These are phyloP conservation scores for Pardosa pseudoannulata DNA, from an alignment of 2,888 invertebrate species.

Conservation along the genomic window DNA sequence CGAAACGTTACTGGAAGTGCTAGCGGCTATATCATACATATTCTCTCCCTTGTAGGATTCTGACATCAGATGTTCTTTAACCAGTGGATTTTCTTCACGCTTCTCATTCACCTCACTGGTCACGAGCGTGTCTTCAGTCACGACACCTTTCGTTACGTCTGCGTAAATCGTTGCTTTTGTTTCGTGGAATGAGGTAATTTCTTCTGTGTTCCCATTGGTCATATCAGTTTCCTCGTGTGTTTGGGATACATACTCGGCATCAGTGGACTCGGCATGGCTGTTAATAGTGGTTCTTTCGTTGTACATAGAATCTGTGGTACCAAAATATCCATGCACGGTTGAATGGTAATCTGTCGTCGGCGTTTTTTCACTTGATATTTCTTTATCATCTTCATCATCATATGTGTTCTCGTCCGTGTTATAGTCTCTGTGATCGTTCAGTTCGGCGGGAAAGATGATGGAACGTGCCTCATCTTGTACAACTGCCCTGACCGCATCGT, in stretches of 20 bases:
- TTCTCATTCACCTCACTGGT: not conserved
- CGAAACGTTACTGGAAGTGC: not conserved
- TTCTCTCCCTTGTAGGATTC: constrained; percentile 4
- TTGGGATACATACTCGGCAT: too few species aligned
- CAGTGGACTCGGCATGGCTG: not conserved
- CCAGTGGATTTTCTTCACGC: not conserved
- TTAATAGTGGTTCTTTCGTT: not conserved
- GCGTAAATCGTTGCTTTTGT: not conserved
- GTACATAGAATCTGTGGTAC: not conserved
- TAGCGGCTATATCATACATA: not conserved
- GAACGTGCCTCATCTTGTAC: constrained; percentile 56
- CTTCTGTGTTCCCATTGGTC: not conserved
- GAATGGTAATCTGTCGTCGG: constrained; percentile 16
- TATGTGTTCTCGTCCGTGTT: too few species aligned
- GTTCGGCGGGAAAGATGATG: constrained; percentile 30
- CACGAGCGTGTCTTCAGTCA: not conserved
- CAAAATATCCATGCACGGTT: constrained; percentile 43
- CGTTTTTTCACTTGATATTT: not conserved
- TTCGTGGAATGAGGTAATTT: not conserved
- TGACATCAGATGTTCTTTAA: constrained; percentile 21
- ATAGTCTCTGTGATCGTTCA: not conserved
- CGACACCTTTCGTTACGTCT: not conserved
- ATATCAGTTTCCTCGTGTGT: not conserved
- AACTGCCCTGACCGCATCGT: constrained; percentile 48
- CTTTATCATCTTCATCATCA: not conserved